Base-by-base conservation (phyloP, 2,888 invertebrate species). In the Creontiades dilutus region DNA sequence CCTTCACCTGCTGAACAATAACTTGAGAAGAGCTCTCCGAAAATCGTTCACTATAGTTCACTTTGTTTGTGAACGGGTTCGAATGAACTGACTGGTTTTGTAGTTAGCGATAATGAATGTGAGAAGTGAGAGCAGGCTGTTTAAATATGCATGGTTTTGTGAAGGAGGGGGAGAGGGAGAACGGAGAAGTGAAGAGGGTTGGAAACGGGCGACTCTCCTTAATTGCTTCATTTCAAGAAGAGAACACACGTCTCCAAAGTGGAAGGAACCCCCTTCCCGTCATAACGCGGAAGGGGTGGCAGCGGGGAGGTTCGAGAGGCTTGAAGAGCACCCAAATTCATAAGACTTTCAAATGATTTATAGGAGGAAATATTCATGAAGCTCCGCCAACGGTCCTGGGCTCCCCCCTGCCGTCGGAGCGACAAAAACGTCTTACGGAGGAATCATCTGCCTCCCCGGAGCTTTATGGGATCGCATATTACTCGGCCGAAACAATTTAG, bases 211-310 rank as follows among this genome's bases (percentile, higher is more conserved):
- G 68, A 46, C 80, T 16, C 28, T 61, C 46, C 28, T 57, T 85
- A 85, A 85, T 85, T 85, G 85, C 85, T 85, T 85, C 85, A 85
- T 85, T 85, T 68, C 85, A 68, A 85, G 68, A 85, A 85, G 85
- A 61, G 85, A 61, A 82, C 82, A 78, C 48, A 82, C 47, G 82
- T 52, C 82, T 47, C 82, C 48, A 19, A 19, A 52, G 52, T 82
- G 82, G 82, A 19, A 52, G 52, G 52, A 14, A 14, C 52, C 52
- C 52, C 52, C 14, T n/a, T 52, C 52, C 37, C 37, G 27, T 14
- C 82, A 46, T 47, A 46, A 47, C 48, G n/a, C 5, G 3, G 19
- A 75, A n/a, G 28, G 1, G 75, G 28, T 13, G 75, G 75, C 1
- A 13, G 11, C 2, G 75, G n/a, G 75, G 75, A 9, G 19, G 12